These are phyloP conservation scores for Gambusia holbrooki DNA, from an alignment of 2,113 vertebrate genomes.

Conservation along the genomic window DNA sequence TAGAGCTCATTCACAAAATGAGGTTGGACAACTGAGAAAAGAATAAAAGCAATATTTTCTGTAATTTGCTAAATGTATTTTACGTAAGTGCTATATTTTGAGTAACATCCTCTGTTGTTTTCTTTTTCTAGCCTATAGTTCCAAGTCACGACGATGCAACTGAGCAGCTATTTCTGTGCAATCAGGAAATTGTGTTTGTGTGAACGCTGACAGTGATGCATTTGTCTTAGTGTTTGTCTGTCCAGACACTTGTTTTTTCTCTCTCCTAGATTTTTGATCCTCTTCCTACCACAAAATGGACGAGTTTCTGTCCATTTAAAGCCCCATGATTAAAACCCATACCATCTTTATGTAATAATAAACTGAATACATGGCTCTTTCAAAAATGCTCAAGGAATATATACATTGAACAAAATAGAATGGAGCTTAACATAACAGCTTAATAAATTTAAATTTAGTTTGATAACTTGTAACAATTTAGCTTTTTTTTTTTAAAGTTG, in stretches of 20 bases:
- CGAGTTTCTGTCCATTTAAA: neutral
- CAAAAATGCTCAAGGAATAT: neutral
- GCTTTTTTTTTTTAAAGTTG: no score
- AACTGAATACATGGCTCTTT: neutral
- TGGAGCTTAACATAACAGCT: no score
- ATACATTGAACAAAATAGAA: no score
- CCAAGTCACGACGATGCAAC: constrained; percentile 33
- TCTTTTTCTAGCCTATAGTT: neutral
- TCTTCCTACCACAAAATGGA: neutral
- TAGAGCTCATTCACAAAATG: neutral
- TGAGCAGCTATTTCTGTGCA: neutral
- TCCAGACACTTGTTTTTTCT: constrained; percentile 7
- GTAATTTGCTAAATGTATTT: neutral
- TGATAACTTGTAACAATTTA: no score
- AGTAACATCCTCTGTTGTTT: no score
- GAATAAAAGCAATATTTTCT: neutral
- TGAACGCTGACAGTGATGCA: constrained; percentile 6
- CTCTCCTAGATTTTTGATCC: neutral
- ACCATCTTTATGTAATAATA: neutral
- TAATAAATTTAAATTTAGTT: no score
- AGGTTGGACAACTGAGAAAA: neutral
- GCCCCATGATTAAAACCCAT: neutral
- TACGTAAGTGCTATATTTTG: neutral
- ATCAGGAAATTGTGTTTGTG: constrained; percentile 17
- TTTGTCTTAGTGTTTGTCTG: constrained; percentile 31